Conservation (phyloP, 2,113 vertebrate species). For the Leptosomus discolor region DNA sequence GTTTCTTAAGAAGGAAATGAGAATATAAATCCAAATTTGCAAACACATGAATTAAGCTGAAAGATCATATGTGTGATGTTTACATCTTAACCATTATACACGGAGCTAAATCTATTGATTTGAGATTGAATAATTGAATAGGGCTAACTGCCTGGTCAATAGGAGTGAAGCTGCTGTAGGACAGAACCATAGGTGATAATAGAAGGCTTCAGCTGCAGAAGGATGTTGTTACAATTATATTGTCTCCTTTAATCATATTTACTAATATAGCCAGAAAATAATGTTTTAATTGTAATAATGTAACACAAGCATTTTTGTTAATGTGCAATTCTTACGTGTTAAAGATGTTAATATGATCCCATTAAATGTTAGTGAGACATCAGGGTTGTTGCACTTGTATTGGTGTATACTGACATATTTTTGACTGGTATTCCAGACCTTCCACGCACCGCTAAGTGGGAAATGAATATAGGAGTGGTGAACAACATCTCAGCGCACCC, state of each 20-base stretch:
- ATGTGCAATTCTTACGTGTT: background rate
- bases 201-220: conserved; percentile 31
- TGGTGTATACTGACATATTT: background rate
- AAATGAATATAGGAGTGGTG: background rate
- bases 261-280: conserved; percentile 5
- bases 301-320: background rate
- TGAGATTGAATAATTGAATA: conserved; percentile 71
- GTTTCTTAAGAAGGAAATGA: background rate
- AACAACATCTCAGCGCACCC: background rate
- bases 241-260: conserved; percentile 57
- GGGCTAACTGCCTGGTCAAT: conserved; percentile 64
- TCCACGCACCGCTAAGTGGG: background rate
- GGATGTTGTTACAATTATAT: conserved; percentile 17
- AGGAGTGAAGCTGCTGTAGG: conserved; percentile 23
- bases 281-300: background rate
- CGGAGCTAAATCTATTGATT: conserved; percentile 61
- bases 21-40: background rate
- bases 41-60: background rate
- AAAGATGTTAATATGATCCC: background rate
- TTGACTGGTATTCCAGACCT: background rate
- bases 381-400: background rate
- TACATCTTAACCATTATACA: conserved; percentile 7
- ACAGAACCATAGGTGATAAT: conserved; percentile 3
- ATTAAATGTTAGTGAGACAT: background rate
- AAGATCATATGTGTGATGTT: conserved; percentile 7